phyloP scores from a whole-genome alignment of 92 coral and sea anemone genomes.

The Bergia puertoricense region DNA sequence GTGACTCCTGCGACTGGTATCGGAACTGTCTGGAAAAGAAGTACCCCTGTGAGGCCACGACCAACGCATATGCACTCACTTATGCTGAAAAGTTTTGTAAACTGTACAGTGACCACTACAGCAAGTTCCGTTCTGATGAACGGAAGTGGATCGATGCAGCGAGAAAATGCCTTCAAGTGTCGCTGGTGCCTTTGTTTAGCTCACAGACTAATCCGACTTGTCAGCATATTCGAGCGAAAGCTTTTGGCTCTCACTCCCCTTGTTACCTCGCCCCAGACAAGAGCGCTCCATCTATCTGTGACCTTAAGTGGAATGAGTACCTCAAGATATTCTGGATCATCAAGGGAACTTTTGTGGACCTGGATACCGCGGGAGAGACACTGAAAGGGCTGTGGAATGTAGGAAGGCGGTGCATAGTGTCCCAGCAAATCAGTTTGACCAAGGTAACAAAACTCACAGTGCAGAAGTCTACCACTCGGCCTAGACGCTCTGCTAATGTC shows the following conservation, averaged over 20 bases:
- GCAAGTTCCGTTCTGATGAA: slow-evolving; percentile 45
- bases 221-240: slow-evolving; percentile 51
- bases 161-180: slow-evolving; percentile 73
- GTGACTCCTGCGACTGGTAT: slow-evolving; percentile 73
- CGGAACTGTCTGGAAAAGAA: slow-evolving; percentile 64
- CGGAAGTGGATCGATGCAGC: slow-evolving; percentile 58
- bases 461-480: slow-evolving; percentile 16
- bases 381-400: slow-evolving; percentile 71
- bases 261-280: slow-evolving; percentile 65
- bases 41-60: slow-evolving; percentile 51
- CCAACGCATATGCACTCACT: slow-evolving; percentile 57
- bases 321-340: slow-evolving; percentile 63
- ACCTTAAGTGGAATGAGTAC: slow-evolving; percentile 52
- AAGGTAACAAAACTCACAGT: slow-evolving; percentile 45
- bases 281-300: slow-evolving; percentile 61
- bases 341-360: slow-evolving; percentile 46
- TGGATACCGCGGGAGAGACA: slow-evolving; percentile 65
- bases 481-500: slow-evolving; percentile 37
- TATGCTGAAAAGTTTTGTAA: slow-evolving; percentile 68
- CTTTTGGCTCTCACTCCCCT: slow-evolving; percentile 53
- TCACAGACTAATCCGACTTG: slow-evolving; percentile 46
- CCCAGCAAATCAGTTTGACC: neutral
- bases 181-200: slow-evolving; percentile 54
- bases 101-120: slow-evolving; percentile 35
- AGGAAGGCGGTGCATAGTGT: slow-evolving; percentile 36